These are phyloP conservation scores for Ametastegia equiseti DNA, from an alignment of 2,888 invertebrate species.

Conservation along the genomic window DNA sequence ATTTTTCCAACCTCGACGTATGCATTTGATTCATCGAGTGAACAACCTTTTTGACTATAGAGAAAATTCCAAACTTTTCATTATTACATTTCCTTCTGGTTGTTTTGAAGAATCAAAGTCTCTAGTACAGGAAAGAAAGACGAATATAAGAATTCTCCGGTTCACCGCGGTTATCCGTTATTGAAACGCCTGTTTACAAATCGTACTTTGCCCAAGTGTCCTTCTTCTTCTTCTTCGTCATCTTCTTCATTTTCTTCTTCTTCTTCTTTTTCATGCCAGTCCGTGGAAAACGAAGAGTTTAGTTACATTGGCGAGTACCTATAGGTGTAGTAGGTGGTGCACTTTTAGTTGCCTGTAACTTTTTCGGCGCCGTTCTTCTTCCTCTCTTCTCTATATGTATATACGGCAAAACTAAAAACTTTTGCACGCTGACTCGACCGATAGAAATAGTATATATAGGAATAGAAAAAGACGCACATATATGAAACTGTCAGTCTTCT, in stretches of 20 bases:
- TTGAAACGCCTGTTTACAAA: conserved; percentile 73
- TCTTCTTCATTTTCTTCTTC: too few relatives aligned
- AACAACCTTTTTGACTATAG: too few relatives aligned
- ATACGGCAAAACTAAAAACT: background rate
- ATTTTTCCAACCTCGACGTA: too few relatives aligned
- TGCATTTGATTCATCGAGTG: too few relatives aligned
- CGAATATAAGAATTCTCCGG: conserved; percentile 50
- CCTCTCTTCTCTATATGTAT: background rate
- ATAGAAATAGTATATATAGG: background rate
- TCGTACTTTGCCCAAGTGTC: conserved; percentile 62
- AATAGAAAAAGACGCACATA: background rate
- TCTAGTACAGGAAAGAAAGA: background rate
- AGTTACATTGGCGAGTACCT: background rate
- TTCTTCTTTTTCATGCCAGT: too few relatives aligned
- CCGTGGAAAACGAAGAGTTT: background rate
- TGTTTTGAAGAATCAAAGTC: background rate
- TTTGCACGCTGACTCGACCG: conserved; percentile 35
- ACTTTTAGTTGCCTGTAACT: conserved; percentile 11
- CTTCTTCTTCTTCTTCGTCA: too few relatives aligned
- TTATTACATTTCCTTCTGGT: background rate
- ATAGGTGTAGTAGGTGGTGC: background rate
- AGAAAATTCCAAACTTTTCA: background rate
- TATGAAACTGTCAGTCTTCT: too few relatives aligned
- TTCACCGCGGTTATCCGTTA: conserved; percentile 71
- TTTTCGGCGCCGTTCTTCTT: conserved; percentile 2